Percentiles rank a stretch among this genome's conserved stretches.
These are phyloP conservation scores for Cepphus grylle DNA, from an alignment of 2,113 vertebrate genomes.

Conservation along the genomic window DNA sequence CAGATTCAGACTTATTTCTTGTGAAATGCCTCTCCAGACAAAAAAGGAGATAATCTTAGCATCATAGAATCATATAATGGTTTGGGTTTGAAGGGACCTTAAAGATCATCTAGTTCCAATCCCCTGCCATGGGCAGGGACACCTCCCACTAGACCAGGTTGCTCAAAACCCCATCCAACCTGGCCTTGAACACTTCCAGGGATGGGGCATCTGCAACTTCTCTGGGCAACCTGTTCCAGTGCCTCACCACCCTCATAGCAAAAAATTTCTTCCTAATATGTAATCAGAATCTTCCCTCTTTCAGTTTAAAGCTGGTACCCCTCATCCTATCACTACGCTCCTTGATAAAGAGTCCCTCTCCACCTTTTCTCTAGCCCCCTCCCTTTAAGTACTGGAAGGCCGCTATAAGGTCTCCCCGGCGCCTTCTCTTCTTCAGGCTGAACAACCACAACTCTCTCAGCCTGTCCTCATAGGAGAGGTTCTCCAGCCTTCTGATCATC, in stretches of 20 bases:
- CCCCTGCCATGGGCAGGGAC: not conserved
- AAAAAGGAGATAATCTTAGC: not conserved
- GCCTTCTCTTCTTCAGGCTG: not conserved
- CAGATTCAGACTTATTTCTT: not conserved
- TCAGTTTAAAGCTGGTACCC: not conserved
- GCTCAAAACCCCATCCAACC: not conserved
- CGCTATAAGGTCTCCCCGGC: not conserved
- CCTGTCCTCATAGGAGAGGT: not conserved
- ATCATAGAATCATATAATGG: not conserved
- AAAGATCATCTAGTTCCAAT: not conserved
- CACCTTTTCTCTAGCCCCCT: not conserved
- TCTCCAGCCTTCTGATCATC: not conserved
- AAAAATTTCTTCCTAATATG: not conserved
- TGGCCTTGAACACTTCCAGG: not conserved
- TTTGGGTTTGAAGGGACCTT: not conserved
- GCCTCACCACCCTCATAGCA: not conserved
- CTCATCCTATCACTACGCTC: not conserved
- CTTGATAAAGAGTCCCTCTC: not conserved
- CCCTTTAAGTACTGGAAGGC: not conserved
- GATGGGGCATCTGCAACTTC: not conserved
- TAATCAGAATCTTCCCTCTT: not conserved
- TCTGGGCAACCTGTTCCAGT: not conserved
- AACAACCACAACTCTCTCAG: not conserved
- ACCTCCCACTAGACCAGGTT: not conserved
- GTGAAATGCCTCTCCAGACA: not conserved